Evolutionary conservation across 2,113 vertebrate species (phyloP).

Genomic region (Peromyscus maniculatus): DNA sequence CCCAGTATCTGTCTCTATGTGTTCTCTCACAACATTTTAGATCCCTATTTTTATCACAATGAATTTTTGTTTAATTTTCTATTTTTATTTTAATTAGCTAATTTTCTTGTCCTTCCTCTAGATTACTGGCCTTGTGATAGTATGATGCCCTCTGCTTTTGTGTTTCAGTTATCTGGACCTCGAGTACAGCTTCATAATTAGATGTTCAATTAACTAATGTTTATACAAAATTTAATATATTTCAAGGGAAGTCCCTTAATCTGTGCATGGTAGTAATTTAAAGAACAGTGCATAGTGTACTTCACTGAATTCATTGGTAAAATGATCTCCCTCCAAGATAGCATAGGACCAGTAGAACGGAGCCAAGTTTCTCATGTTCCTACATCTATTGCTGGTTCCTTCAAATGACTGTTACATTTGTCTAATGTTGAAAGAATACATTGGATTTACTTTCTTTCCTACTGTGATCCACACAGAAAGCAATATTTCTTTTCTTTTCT

Average conservation of each 20-base stretch:
- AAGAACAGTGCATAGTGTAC: not conserved
- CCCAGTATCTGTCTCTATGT: not conserved
- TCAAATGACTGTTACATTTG: not conserved
- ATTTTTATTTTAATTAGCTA: constrained; percentile 20
- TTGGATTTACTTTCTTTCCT: constrained; percentile 18
- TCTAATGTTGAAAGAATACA: not conserved
- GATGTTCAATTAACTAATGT: not conserved
- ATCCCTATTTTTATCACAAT: not conserved
- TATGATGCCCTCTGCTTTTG: not conserved
- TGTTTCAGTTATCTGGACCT: not conserved
- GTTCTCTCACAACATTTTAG: not conserved
- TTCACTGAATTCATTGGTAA: not conserved
- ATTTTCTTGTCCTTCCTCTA: not conserved
- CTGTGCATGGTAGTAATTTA: not conserved
- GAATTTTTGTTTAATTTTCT: not conserved
- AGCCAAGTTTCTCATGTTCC: not conserved
- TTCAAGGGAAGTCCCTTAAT: not conserved
- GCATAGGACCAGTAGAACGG: not conserved
- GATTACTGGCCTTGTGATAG: not conserved
- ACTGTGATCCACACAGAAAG: not conserved
- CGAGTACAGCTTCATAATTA: not conserved
- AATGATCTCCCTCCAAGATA: not conserved
- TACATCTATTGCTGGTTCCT: not conserved
- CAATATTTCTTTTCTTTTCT: not conserved
- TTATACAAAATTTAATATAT: not conserved